Percentiles rank a stretch among this genome's conserved stretches.
These are phyloP conservation scores for Scaptomyza montana DNA, from an alignment of 1,140 invertebrate genomes.

Conservation along the genomic window DNA sequence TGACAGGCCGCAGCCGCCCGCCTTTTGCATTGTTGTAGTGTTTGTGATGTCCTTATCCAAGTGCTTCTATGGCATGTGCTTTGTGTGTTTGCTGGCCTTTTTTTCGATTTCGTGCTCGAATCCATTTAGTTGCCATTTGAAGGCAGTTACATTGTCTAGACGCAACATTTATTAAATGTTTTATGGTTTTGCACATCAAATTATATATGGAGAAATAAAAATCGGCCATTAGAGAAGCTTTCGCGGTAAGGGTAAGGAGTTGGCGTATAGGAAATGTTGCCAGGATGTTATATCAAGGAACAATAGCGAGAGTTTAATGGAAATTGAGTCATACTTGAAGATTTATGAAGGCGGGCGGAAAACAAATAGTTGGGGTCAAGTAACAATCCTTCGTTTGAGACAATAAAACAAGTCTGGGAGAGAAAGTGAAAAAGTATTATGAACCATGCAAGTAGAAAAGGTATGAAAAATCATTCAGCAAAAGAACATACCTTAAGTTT, in stretches of 20 bases:
- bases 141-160: slow-evolving; percentile 83
- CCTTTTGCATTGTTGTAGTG: slow-evolving; percentile 57
- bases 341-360: slow-evolving; percentile 21
- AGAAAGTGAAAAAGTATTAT: neutral
- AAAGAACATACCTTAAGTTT: too few relatives aligned
- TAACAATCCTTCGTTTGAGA: neutral
- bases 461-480: too few relatives aligned
- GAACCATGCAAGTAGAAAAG: too few relatives aligned
- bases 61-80: slow-evolving; percentile 35
- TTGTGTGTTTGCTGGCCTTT: slow-evolving; percentile 26
- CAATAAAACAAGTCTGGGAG: neutral
- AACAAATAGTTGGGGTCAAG: neutral
- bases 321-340: slow-evolving; percentile 58
- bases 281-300: slow-evolving; percentile 32
- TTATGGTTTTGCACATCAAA: slow-evolving; percentile 76
- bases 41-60: slow-evolving; percentile 49
- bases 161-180: slow-evolving; percentile 81
- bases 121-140: slow-evolving; percentile 82
- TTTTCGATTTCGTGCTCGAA: slow-evolving; percentile 75
- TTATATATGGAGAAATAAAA: slow-evolving; percentile 78
- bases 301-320: slow-evolving; percentile 24
- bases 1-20: slow-evolving; percentile 60
- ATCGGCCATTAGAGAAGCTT: slow-evolving; percentile 54
- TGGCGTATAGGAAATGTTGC: slow-evolving; percentile 44
- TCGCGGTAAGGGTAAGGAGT: slow-evolving; percentile 2